Conservation (phyloP, 2,113 vertebrate species). For the Sinosuthora webbiana region DNA sequence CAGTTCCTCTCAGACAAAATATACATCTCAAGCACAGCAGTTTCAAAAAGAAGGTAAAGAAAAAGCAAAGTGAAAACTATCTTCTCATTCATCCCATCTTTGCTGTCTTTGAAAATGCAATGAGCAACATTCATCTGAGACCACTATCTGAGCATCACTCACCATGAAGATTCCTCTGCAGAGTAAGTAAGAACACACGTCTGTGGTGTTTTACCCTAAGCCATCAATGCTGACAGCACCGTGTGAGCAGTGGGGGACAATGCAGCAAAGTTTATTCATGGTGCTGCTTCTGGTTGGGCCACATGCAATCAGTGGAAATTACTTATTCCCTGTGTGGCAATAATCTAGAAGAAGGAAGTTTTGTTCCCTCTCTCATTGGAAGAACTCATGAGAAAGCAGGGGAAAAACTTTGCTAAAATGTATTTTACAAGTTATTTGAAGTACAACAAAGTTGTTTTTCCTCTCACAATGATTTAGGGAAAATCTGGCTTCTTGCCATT, state of each 20-base stretch:
- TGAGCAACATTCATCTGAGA: background rate
- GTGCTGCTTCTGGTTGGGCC: background rate
- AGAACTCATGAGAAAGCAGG: background rate
- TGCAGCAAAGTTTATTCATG: background rate
- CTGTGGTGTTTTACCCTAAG: background rate
- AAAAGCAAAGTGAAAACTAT: background rate
- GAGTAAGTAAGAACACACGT: background rate
- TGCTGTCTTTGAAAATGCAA: background rate
- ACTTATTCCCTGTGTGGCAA: background rate
- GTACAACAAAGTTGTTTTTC: background rate
- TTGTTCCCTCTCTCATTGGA: background rate
- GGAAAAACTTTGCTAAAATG: background rate
- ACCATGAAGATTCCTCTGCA: background rate
- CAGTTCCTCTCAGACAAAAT: background rate
- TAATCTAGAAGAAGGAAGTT: background rate
- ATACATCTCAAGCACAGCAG: background rate
- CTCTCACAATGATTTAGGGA: background rate
- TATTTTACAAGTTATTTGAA: background rate
- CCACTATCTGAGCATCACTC: fast-evolving
- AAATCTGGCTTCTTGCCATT: background rate
- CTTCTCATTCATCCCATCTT: background rate
- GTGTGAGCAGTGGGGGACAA: background rate
- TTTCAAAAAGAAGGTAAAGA: background rate
- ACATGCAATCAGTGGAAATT: background rate
- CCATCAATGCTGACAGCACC: background rate